Conservation (phyloP, 1,140 invertebrate genomes). For the Caenorhabditis briggsae region DNA sequence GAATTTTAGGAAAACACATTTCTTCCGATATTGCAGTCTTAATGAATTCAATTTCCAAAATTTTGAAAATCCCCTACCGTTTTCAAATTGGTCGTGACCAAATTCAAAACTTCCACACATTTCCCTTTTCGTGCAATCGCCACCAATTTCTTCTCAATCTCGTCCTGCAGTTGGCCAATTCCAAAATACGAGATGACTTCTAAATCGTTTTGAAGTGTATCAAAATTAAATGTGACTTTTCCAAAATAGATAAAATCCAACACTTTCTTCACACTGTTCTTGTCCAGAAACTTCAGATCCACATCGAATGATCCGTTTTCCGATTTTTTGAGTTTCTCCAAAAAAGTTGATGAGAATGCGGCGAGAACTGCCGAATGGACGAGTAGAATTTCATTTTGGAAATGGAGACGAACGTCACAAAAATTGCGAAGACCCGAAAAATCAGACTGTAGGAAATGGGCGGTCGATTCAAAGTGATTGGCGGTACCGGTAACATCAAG, state of each 20-base stretch:
- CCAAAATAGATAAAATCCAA: slow-evolving; percentile 32
- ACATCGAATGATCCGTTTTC: neutral
- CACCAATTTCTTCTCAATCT: slow-evolving; percentile 32
- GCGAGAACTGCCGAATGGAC: neutral
- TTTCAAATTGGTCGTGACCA: slow-evolving; percentile 42
- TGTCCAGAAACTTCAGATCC: slow-evolving; percentile 24
- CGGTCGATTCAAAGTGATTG: neutral
- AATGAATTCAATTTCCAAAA: too few species aligned
- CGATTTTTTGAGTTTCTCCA: slow-evolving; percentile 4
- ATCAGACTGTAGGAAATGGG: slow-evolving; percentile 7
- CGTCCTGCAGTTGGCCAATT: neutral
- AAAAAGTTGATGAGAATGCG: neutral
- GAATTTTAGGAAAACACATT: too few species aligned
- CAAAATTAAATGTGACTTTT: neutral
- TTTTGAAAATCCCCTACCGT: too few species aligned
- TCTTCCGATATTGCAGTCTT: too few species aligned
- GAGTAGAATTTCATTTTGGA: neutral
- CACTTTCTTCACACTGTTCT: neutral
- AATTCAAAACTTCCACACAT: slow-evolving; percentile 33
- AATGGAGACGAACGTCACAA: neutral
- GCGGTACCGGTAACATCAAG: neutral
- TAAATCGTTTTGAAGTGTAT: neutral
- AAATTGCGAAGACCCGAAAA: neutral
- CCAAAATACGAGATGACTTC: neutral
- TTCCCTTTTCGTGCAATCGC: neutral